These are phyloP conservation scores for Polyommatus iphigenia DNA, from an alignment of 2,888 invertebrate species.

Conservation along the genomic window DNA sequence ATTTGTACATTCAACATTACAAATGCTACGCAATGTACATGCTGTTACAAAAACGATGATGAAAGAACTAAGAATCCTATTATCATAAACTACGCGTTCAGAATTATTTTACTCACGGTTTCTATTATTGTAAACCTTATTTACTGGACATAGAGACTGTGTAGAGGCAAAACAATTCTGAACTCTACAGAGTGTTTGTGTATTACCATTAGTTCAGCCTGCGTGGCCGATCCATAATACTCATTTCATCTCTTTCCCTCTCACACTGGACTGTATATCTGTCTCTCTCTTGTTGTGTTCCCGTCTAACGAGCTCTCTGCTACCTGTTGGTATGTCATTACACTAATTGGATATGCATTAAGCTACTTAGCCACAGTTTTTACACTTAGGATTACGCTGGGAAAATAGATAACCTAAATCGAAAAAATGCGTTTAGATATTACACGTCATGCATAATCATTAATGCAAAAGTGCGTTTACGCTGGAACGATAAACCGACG, in stretches of 20 bases:
- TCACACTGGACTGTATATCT: constrained; percentile 33
- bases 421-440: background rate
- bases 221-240: constrained; percentile 44
- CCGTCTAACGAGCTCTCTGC: constrained; percentile 31
- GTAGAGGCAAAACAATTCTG: background rate
- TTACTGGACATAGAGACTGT: background rate
- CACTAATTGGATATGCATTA: constrained; percentile 73
- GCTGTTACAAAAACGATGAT: constrained; percentile 20
- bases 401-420: background rate
- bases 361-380: constrained; percentile 72
- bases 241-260: constrained; percentile 36
- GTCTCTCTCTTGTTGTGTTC: constrained; percentile 34
- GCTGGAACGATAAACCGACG: background rate
- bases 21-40: background rate
- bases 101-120: background rate
- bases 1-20: background rate
- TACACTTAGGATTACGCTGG: constrained; percentile 48
- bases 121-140: background rate
- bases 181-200: constrained; percentile 30
- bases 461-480: background rate
- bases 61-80: constrained; percentile 19
- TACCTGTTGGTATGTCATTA: constrained; percentile 55
- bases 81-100: background rate
- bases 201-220: constrained; percentile 39
- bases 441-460: background rate